Base-by-base conservation (phyloP, 2,113 vertebrate genomes). In the Halichoerus grypus region DNA sequence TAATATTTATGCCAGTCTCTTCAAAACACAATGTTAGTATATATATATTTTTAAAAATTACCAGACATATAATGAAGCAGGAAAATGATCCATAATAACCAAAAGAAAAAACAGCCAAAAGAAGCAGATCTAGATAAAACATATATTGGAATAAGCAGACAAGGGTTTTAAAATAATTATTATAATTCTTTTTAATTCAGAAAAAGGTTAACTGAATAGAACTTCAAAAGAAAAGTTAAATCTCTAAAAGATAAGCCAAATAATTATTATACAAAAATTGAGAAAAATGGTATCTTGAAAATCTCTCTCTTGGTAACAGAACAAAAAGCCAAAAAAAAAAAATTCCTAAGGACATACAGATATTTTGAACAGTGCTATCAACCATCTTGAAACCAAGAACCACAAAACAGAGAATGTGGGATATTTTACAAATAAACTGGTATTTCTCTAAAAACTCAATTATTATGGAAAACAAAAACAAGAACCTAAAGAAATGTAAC, bases 381-480 rank as follows among this genome's bases (percentile, higher is more conserved):
- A 81, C 46, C 42, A 96, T 5, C 49, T 88, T 65, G 31, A 97
- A 97, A 80, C 7, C 39, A 89, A 81, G 1, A 95, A 76, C 16
- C 12, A 72, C 28, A 94, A 92, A 88, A 84, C 72, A 83, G 4
- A 91, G 15, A 94, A 59, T 46, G n/a, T 72, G 7, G 51, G 24
- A 51, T 53, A 61, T 88, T 94, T n/a, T 67, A 55, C 6, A 69
- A 67, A 86, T 72, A n/a, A 90, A 88, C 49, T 69, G 22, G 71
- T 67, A 63, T 91, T 81, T 69, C 57, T 51, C 24, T 59, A 81
- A 92, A 95, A 89, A 39, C 22, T 69, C 80, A 95, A 14, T 67
- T 67, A 46, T 72, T 72, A 95, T 18, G 3, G 33, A 86, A 87
- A 97, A 93, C 12, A 87, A 94, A 87, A 95, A 59, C 2, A 80